Evolutionary conservation across 2,797 vertebrate species (phyloP).

Genomic region (Cirrhinus mrigala): DNA sequence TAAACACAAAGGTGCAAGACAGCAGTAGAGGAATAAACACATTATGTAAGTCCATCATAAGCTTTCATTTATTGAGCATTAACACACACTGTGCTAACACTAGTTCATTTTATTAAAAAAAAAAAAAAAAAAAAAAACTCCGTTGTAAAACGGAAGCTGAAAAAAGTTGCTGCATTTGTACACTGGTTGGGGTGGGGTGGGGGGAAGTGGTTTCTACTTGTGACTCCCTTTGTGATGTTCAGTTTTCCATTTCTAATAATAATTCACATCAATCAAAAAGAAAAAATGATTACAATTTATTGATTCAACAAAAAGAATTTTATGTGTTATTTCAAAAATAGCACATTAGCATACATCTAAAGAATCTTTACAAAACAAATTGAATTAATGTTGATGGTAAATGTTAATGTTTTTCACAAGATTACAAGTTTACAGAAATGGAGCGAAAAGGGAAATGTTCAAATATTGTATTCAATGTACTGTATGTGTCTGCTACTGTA

Average conservation of each 20-base stretch:
- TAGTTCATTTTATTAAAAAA: background rate
- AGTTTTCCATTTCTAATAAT: background rate
- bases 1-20: background rate
- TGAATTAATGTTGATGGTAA: too few relatives aligned
- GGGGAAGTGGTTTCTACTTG: background rate
- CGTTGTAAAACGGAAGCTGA: too few relatives aligned
- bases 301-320: background rate
- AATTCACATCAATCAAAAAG: background rate
- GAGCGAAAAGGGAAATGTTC: fast-evolving
- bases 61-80: background rate
- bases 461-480: too few relatives aligned
- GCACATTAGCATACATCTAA: too few relatives aligned
- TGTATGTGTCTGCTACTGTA: too few relatives aligned
- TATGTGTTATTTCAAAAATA: too few relatives aligned
- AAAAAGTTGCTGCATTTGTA: too few relatives aligned
- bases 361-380: too few relatives aligned
- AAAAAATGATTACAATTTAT: background rate
- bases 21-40: background rate
- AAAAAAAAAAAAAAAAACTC: too few relatives aligned
- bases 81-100: background rate
- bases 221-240: background rate
- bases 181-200: too few relatives aligned
- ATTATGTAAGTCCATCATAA: background rate
- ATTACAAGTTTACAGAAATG: too few relatives aligned
- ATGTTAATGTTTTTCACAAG: too few relatives aligned